Conservation (phyloP, 2,113 vertebrate genomes). For the Triplophysa siluroides region DNA sequence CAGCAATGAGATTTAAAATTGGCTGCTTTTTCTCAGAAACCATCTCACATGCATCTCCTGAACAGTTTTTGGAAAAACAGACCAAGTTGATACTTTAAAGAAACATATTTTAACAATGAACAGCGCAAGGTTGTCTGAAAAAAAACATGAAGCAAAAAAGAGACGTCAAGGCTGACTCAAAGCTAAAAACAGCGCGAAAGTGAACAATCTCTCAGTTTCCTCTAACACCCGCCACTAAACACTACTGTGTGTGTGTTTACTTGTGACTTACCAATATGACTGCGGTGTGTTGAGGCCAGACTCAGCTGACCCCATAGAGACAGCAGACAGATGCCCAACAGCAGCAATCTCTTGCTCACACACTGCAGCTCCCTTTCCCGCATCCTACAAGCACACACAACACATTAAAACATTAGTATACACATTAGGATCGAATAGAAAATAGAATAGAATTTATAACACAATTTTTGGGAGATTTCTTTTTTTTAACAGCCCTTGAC, state of each 20-base stretch:
- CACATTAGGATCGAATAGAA: background rate
- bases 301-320: constrained; percentile 85
- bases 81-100: background rate
- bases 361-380: constrained; percentile 81
- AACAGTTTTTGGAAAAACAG: background rate
- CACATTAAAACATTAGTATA: background rate
- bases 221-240: background rate
- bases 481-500: no score
- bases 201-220: background rate
- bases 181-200: background rate
- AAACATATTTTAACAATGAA: background rate
- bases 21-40: background rate
- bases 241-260: constrained; percentile 38
- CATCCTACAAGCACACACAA: constrained; percentile 75
- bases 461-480: no score
- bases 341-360: constrained; percentile 81
- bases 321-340: constrained; percentile 85
- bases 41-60: background rate
- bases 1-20: background rate
- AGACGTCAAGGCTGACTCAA: background rate
- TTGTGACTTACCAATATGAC: constrained; percentile 81
- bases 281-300: constrained; percentile 81
- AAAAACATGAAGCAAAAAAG: background rate
- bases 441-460: no score
- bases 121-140: background rate